These are phyloP conservation scores for Microvelia longipes DNA, from an alignment of 1,140 invertebrate genomes.

Conservation along the genomic window DNA sequence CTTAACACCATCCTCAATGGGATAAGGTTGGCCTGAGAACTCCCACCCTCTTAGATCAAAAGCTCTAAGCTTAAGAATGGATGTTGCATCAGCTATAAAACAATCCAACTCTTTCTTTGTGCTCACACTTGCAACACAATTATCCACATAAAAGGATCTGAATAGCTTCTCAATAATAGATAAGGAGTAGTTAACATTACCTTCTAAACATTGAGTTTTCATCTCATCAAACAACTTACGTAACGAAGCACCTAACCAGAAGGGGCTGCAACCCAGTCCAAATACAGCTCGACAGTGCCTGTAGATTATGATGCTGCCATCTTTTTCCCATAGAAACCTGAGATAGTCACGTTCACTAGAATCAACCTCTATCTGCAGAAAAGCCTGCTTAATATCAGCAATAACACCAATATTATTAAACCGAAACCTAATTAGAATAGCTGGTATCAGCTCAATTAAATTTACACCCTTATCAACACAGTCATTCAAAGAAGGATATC, in stretches of 20 bases:
- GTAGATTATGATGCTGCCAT: constrained; percentile 11
- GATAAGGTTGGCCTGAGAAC: constrained; percentile 6
- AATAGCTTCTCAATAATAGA: background rate
- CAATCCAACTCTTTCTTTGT: constrained; percentile 9
- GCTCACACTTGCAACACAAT: constrained; percentile 12
- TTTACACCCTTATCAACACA: background rate
- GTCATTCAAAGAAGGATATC: background rate
- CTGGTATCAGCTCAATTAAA: constrained; percentile 18
- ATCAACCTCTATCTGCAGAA: constrained; percentile 25
- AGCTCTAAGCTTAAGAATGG: constrained; percentile 9
- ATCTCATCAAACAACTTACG: background rate
- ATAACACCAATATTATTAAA: constrained; percentile 24
- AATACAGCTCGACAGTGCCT: constrained; percentile 18
- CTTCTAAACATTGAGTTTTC: background rate
- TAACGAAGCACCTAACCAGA: constrained; percentile 10
- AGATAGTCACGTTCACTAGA: constrained; percentile 22
- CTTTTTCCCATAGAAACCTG: constrained; percentile 22
- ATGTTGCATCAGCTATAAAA: constrained; percentile 4
- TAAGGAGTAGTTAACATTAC: background rate
- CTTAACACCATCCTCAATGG: background rate
- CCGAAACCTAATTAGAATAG: constrained; percentile 26
- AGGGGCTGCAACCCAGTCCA: constrained; percentile 16
- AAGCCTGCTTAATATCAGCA: constrained; percentile 29
- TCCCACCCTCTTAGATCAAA: constrained; percentile 20
- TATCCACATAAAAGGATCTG: constrained; percentile 11